phyloP scores from a whole-genome alignment of 2,113 vertebrate genomes.

The Conger conger region DNA sequence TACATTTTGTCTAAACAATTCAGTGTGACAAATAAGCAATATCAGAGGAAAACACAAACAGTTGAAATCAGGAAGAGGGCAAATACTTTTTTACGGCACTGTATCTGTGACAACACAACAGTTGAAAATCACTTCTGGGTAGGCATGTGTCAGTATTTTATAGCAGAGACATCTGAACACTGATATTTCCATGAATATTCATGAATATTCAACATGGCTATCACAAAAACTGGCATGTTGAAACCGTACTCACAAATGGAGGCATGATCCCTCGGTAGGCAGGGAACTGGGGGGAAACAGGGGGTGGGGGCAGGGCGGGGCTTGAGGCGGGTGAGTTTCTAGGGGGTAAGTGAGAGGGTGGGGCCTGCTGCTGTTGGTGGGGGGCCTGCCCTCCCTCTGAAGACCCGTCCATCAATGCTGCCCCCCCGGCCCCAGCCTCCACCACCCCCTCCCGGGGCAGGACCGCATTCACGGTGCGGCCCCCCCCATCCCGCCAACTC shows the following conservation, averaged over 20 bases:
- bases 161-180: not conserved
- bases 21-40: too few species aligned
- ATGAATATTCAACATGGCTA: not conserved
- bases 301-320: conserved; percentile 73
- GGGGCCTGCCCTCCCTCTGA: conserved; percentile 50
- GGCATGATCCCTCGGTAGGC: conserved; percentile 86
- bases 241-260: conserved; percentile 79
- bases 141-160: not conserved
- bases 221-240: not conserved
- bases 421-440: conserved; percentile 70
- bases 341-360: conserved; percentile 70
- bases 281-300: conserved; percentile 83
- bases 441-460: conserved; percentile 71
- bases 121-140: not conserved
- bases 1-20: too few species aligned
- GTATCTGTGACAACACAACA: not conserved
- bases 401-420: conserved; percentile 71
- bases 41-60: too few species aligned
- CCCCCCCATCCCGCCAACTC: conserved; percentile 92
- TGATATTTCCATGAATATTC: not conserved
- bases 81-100: too few species aligned
- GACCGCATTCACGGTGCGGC: conserved; percentile 77
- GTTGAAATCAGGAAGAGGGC: too few species aligned
- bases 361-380: conserved; percentile 56
- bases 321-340: conserved; percentile 73